phyloP scores from a whole-genome alignment of 2,797 vertebrate genomes.

The Diceros bicornis region DNA sequence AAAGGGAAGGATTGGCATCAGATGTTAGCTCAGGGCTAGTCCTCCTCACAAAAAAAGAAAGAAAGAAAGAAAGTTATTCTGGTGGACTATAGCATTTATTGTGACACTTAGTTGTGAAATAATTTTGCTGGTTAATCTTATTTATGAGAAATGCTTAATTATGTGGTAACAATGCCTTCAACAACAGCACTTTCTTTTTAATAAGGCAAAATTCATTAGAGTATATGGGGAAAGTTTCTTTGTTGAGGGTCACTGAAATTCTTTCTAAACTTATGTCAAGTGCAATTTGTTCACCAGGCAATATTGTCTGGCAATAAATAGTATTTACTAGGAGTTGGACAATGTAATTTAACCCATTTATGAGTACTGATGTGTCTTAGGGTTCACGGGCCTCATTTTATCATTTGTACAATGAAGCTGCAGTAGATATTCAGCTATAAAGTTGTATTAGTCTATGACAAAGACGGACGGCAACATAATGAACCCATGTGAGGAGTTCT shows the following conservation, averaged over 20 bases:
- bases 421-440: neutral
- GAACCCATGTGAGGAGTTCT: neutral
- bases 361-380: neutral
- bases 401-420: neutral
- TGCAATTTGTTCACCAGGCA: neutral
- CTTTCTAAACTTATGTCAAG: neutral
- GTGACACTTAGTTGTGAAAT: neutral
- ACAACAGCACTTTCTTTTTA: neutral
- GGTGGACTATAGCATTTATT: neutral
- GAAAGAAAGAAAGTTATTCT: neutral
- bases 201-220: neutral
- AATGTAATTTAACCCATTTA: neutral
- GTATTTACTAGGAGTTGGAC: neutral
- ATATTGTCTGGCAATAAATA: neutral
- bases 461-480: neutral
- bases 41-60: too few species aligned
- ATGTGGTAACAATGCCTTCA: neutral
- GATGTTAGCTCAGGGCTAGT: too few species aligned
- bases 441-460: neutral
- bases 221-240: neutral
- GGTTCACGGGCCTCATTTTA: neutral
- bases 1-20: too few species aligned
- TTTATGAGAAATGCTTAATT: neutral
- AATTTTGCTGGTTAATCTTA: neutral
- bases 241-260: neutral